Percentiles rank a stretch among this genome's conserved stretches.
Evolutionary conservation across 53 echinoderm and acorn worm genomes (phyloP).

Genomic region (Henricia sp.): DNA sequence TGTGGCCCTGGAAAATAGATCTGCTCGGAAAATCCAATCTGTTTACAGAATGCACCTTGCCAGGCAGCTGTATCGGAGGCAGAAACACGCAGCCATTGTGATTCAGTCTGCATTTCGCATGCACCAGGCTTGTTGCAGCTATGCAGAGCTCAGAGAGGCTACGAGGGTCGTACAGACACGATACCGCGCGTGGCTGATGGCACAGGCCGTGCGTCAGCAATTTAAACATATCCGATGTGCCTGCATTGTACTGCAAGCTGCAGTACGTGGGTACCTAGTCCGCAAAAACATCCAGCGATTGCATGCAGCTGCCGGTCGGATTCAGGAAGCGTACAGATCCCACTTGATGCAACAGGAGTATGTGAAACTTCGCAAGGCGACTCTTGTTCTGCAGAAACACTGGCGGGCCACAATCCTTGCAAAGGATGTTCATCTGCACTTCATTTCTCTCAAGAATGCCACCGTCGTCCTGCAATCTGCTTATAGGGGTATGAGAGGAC

Average conservation of each 20-base stretch:
- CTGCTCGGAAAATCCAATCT: conserved; percentile 81
- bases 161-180: conserved; percentile 65
- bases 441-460: neutral
- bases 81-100: conserved; percentile 40
- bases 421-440: conserved; percentile 13
- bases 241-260: conserved; percentile 68
- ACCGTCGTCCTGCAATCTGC: conserved; percentile 45
- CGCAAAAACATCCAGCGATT: conserved; percentile 19
- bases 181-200: conserved; percentile 50
- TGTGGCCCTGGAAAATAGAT: conserved; percentile 49
- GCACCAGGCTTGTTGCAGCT: conserved; percentile 17
- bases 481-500: conserved; percentile 31
- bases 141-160: conserved; percentile 9
- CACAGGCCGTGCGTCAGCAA: neutral
- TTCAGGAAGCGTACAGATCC: conserved; percentile 59
- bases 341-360: conserved; percentile 32
- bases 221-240: conserved; percentile 68
- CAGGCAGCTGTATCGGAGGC: neutral
- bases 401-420: conserved; percentile 24
- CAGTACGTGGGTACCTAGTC: conserved; percentile 37
- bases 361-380: conserved; percentile 23
- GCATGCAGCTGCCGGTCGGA: conserved; percentile 58
- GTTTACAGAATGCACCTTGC: conserved; percentile 64
- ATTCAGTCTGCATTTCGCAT: conserved; percentile 64
- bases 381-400: conserved; percentile 36